Evolutionary conservation across 2,888 invertebrate species (phyloP).

Genomic region (Mimas tiliae): DNA sequence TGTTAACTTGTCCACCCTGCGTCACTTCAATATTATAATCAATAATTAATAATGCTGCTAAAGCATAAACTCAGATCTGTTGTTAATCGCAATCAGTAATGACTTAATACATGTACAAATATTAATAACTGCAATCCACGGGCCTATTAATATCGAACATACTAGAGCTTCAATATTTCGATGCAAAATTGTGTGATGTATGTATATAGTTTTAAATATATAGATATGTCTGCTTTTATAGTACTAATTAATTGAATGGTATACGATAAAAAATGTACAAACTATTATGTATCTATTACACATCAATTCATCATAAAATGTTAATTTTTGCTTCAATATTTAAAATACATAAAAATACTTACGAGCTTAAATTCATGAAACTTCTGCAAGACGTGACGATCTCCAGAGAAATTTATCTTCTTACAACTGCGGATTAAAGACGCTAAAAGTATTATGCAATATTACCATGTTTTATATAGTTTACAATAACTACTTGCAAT

Average conservation of each 20-base stretch:
- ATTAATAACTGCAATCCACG: not conserved
- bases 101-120: not conserved
- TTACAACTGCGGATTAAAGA: not conserved
- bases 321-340: not conserved
- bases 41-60: too few relatives aligned
- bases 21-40: not conserved
- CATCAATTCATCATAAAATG: not conserved
- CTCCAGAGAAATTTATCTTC: too few relatives aligned
- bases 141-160: not conserved
- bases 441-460: not conserved
- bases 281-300: not conserved
- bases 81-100: not conserved
- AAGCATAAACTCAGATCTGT: conserved; percentile 15
- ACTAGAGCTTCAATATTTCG: not conserved
- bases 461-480: not conserved
- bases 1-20: not conserved
- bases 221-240: conserved; percentile 17
- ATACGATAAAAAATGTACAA: conserved; percentile 24
- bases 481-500: not conserved
- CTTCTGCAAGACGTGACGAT: too few relatives aligned
- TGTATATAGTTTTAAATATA: conserved; percentile 7
- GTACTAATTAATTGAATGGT: conserved; percentile 35
- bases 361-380: too few relatives aligned
- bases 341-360: not conserved
- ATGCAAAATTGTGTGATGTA: conserved; percentile 16